These are phyloP conservation scores for Dermatemys mawii DNA, from an alignment of 2,113 vertebrate genomes.

Conservation along the genomic window DNA sequence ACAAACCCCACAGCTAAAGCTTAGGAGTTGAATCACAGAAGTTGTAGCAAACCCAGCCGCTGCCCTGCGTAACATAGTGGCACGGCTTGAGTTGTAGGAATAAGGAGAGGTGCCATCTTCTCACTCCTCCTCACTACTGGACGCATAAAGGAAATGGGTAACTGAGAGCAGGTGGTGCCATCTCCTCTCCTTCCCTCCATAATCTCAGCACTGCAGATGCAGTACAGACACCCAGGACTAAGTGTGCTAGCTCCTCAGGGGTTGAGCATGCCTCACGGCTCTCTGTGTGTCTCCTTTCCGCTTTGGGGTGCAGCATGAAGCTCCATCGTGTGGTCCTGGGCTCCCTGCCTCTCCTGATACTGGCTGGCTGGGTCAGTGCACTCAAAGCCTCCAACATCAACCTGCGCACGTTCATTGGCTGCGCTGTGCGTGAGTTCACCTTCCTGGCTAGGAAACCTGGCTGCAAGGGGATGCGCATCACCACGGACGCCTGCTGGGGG, in stretches of 20 bases:
- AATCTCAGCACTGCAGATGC: neutral
- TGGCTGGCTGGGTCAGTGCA: neutral
- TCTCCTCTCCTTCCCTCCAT: neutral
- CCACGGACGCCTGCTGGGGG: conserved; percentile 96
- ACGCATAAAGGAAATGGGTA: neutral
- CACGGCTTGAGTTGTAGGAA: neutral
- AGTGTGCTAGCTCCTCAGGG: neutral
- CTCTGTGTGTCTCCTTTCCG: neutral
- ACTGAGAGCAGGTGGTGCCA: neutral
- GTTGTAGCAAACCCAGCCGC: neutral
- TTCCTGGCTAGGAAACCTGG: conserved; percentile 91
- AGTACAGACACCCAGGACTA: neutral
- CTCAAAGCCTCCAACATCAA: conserved; percentile 63
- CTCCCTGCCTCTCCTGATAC: conserved; percentile 42
- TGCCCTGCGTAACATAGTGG: neutral
- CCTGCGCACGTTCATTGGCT: conserved; percentile 87
- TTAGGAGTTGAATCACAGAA: neutral
- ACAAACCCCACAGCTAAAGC: neutral
- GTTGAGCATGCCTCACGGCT: neutral
- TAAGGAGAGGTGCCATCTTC: neutral
- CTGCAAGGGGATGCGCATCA: conserved; percentile 87
- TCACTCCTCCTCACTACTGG: neutral
- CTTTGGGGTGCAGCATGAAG: conserved; percentile 65
- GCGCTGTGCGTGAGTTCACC: conserved; percentile 92
- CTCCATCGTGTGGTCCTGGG: neutral